Conservation (phyloP, 2,888 invertebrate genomes). For the Hyles lineata region DNA sequence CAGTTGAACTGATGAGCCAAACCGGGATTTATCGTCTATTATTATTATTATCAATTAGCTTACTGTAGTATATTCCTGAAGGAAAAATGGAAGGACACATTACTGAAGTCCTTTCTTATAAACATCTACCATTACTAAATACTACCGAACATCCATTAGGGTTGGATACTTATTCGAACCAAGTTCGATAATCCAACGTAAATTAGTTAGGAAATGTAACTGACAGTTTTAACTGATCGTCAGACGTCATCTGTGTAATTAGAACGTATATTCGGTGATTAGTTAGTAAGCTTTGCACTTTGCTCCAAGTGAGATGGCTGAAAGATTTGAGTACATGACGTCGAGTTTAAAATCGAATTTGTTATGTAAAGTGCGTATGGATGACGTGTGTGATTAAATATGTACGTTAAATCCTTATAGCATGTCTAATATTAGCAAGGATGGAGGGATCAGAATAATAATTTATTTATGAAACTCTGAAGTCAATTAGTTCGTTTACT, state of each 20-base stretch:
- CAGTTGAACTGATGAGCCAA: not conserved
- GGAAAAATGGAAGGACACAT: too few species aligned
- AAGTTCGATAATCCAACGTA: too few species aligned
- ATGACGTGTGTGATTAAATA: conserved; percentile 20
- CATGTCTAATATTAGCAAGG: conserved; percentile 21
- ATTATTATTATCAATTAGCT: not conserved
- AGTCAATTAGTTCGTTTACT: conserved; percentile 15
- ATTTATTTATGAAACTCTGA: conserved; percentile 24
- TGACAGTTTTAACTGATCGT: conserved; percentile 9
- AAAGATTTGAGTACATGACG: conserved; percentile 9
- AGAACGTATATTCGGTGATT: not conserved
- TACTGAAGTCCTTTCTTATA: too few species aligned
- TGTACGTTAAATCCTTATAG: conserved; percentile 23
- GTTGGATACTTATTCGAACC: too few species aligned
- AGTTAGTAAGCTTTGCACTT: conserved; percentile 6
- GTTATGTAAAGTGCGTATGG: conserved; percentile 22
- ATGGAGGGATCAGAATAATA: conserved; percentile 20
- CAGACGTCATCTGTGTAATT: not conserved
- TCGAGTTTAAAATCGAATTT: conserved; percentile 12
- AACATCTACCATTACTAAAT: too few species aligned
- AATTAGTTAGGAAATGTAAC: not conserved
- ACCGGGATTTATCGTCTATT: not conserved
- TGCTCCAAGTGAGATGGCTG: conserved; percentile 1
- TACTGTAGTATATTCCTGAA: not conserved
- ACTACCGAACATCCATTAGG: too few species aligned